Base-by-base conservation (phyloP, 2,113 vertebrate genomes). In the Rhea pennata region DNA sequence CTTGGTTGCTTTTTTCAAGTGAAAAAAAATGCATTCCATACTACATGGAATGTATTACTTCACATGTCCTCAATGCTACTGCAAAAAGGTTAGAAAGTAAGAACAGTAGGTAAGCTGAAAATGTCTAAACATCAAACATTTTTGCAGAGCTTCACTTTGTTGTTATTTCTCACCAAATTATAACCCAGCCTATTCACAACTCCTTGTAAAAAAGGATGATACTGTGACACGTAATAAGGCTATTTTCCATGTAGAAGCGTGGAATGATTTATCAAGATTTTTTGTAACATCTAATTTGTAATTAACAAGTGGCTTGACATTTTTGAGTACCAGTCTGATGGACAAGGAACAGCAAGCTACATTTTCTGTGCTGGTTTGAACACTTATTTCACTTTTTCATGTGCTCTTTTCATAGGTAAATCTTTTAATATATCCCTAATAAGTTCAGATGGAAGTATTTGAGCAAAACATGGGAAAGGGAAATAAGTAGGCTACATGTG, bases 1-100 rank as follows among this genome's bases (percentile, higher is more conserved):
- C 15, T 29, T 53, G 91, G 48, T 84, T 94, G 72, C 82, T 95
- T 86, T 66, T 74, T 88, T 76, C 65, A 64, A 72, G 77, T n/a
- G 22, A 74, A 95, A 56, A 71, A 88, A 80, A 86, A 78, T 42
- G 50, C 31, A 85, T 88, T 48, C 46, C 24, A 26, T 67, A 44
- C 92, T 88, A 74, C 54, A 48, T 14, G 71, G 76, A 95, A 93
- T 29, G 9, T 42, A 39, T 62, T 87, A 95, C 75, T 93, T 95
- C 44, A 71, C 5, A 0, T 40, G 20, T 61, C 83, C 64, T 81
- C 64, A 80, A 33, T 70, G 39, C 48, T 66, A 36, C 61, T 62
- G 48, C 71, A 74, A 59, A 73, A 78, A 69, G 36, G 39, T 51
- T 75, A 89, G 56, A 77, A 91, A 93, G 54, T 20, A 87, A 96